These are phyloP conservation scores for Phrixothrix hirtus DNA, from an alignment of 2,888 invertebrate genomes.

Conservation along the genomic window DNA sequence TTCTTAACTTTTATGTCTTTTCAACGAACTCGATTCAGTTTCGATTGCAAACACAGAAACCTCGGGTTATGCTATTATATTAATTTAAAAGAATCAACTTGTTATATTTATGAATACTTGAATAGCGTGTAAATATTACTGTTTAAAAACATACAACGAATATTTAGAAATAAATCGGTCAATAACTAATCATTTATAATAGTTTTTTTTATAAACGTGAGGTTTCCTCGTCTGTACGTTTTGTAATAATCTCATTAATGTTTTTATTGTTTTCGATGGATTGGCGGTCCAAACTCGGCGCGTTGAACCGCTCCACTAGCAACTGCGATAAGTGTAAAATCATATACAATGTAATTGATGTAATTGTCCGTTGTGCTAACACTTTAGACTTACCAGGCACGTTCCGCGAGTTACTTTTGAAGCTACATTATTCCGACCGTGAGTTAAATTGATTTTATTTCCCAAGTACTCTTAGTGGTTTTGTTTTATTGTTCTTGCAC, in stretches of 20 bases:
- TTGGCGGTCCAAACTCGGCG: slow-evolving; percentile 5
- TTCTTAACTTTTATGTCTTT: too few species aligned
- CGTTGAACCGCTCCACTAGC: slow-evolving; percentile 30
- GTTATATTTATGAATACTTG: too few species aligned
- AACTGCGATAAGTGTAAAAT: slow-evolving; percentile 44
- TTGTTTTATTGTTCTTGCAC: slow-evolving; percentile 39
- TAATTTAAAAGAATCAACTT: too few species aligned
- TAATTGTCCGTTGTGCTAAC: slow-evolving; percentile 38
- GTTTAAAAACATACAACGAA: too few species aligned
- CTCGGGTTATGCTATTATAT: too few species aligned
- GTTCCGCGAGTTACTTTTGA: slow-evolving; percentile 38
- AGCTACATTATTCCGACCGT: slow-evolving; percentile 20
- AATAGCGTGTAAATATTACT: too few species aligned
- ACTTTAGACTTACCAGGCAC: slow-evolving; percentile 38
- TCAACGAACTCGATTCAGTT: too few species aligned
- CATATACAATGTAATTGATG: slow-evolving; percentile 45
- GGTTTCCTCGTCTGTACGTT: slow-evolving; percentile 27
- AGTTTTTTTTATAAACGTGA: slow-evolving; percentile 30
- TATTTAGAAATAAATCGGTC: slow-evolving; percentile 20
- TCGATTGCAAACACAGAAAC: too few species aligned
- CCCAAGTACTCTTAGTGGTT: slow-evolving; percentile 14
- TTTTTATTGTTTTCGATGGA: slow-evolving; percentile 12
- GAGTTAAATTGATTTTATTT: slow-evolving; percentile 23
- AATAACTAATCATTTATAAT: slow-evolving; percentile 31
- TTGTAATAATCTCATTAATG: slow-evolving; percentile 10